Evolutionary conservation across 2,113 vertebrate species (phyloP).

Genomic region (Aramus guarauna): DNA sequence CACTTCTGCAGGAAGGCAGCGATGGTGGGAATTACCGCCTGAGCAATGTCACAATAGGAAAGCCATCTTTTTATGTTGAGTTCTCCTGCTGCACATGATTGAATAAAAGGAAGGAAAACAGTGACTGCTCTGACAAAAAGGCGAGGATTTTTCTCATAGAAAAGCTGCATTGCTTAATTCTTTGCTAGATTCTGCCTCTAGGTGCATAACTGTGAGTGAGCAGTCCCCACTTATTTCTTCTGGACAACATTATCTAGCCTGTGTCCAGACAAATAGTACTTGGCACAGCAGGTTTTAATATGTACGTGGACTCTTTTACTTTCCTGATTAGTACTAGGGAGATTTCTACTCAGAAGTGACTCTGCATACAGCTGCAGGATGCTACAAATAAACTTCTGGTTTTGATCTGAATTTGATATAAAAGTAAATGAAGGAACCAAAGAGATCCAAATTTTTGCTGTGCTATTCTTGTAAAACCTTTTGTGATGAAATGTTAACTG

Average conservation of each 20-base stretch:
- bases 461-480: neutral
- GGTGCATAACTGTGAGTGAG: neutral
- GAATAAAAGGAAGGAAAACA: neutral
- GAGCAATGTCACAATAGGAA: neutral
- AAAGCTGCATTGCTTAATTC: neutral
- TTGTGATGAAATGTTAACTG: neutral
- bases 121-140: neutral
- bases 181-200: neutral
- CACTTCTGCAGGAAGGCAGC: neutral
- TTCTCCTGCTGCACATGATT: neutral
- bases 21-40: fast-evolving
- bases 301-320: neutral
- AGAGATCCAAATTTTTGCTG: neutral
- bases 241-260: neutral
- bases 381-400: neutral
- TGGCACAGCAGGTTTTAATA: neutral
- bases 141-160: neutral
- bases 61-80: neutral
- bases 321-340: neutral
- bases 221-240: neutral
- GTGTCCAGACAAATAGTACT: neutral
- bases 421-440: neutral
- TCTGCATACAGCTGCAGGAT: neutral
- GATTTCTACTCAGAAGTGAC: neutral
- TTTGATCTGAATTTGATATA: neutral